These are phyloP conservation scores for Leucophenga montana DNA, from an alignment of 2,888 invertebrate species.

Conservation along the genomic window DNA sequence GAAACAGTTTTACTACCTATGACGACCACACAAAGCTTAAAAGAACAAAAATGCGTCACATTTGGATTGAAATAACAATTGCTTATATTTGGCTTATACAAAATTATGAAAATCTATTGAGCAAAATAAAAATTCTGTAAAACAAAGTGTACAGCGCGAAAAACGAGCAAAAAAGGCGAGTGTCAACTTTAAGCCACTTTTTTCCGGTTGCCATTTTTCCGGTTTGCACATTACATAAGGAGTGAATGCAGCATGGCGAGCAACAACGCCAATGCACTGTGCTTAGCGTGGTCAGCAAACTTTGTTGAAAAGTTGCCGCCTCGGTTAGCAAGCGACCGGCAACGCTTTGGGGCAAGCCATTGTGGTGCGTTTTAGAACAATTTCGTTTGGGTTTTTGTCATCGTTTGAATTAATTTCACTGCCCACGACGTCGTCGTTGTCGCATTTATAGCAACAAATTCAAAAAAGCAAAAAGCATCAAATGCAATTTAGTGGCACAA, in stretches of 20 bases:
- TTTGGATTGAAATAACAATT: constrained; percentile 29
- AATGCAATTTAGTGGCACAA: no score
- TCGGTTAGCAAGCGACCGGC: not conserved
- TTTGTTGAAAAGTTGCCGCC: constrained; percentile 8
- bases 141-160: not conserved
- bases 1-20: no score
- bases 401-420: no score
- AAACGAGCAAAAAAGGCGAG: constrained; percentile 30
- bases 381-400: constrained; percentile 3
- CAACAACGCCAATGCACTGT: not conserved
- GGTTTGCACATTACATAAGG: not conserved
- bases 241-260: not conserved
- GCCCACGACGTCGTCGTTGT: no score
- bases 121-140: constrained; percentile 37
- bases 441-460: no score
- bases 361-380: constrained; percentile 19
- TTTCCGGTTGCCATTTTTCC: constrained; percentile 2
- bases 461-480: no score
- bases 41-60: not conserved
- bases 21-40: not conserved
- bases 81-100: constrained; percentile 31
- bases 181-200: constrained; percentile 16
- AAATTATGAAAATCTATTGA: constrained; percentile 11
- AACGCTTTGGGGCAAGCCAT: constrained; percentile 1
- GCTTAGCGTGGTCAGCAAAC: not conserved